Evolutionary conservation across 2,113 vertebrate genomes (phyloP).

Genomic region (Hippocampus guttulatus): DNA sequence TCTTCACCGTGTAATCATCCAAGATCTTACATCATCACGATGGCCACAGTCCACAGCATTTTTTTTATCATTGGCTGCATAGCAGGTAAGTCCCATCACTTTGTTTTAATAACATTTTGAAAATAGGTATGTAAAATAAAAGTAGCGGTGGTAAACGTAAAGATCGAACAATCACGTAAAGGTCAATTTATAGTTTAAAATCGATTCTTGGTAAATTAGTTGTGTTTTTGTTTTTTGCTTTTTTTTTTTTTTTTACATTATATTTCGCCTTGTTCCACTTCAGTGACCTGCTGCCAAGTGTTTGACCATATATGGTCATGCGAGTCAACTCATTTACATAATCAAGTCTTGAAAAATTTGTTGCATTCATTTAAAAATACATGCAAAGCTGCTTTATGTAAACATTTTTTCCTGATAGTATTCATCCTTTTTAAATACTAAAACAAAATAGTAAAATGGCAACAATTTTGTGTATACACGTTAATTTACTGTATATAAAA

Average conservation of each 20-base stretch:
- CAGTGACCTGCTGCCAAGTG: neutral
- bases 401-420: no score
- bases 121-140: neutral
- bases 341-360: no score
- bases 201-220: neutral
- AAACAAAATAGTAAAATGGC: no score
- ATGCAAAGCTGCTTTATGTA: no score
- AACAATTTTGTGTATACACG: no score
- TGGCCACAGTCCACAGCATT: constrained; percentile 20
- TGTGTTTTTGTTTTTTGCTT: no score
- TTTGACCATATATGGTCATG: no score
- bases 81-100: constrained; percentile 53
- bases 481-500: no score
- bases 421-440: no score
- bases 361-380: no score
- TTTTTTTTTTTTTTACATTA: no score
- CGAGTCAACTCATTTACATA: no score
- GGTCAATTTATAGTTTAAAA: neutral
- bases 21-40: constrained; percentile 19
- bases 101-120: constrained; percentile 2
- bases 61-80: constrained; percentile 44
- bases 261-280: neutral
- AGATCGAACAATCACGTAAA: neutral
- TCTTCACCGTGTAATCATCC: neutral
- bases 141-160: neutral